These are phyloP conservation scores for Hirtodrosophila trivittata DNA, from an alignment of 2,888 invertebrate genomes.

Conservation along the genomic window DNA sequence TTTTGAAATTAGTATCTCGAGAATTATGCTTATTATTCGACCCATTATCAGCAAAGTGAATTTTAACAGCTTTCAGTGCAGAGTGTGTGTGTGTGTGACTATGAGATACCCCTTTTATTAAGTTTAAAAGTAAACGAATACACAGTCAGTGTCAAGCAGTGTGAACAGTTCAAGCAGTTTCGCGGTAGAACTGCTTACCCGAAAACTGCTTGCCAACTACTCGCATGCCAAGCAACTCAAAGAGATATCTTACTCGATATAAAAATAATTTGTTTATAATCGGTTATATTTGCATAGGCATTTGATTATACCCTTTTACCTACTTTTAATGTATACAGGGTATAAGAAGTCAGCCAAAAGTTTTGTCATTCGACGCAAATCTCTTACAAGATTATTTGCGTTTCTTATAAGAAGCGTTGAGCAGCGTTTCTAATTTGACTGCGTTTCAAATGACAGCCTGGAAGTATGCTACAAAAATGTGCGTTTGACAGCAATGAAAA, in stretches of 20 bases:
- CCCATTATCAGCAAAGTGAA: slow-evolving; percentile 63
- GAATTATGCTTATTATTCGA: slow-evolving; percentile 65
- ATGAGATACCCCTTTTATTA: too few relatives aligned
- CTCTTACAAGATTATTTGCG: slow-evolving; percentile 8
- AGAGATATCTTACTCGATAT: too few relatives aligned
- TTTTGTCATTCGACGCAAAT: slow-evolving; percentile 40
- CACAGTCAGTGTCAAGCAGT: too few relatives aligned
- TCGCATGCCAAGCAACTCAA: too few relatives aligned
- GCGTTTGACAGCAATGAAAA: slow-evolving; percentile 42
- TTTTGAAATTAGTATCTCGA: slow-evolving; percentile 76
- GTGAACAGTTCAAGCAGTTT: slow-evolving; percentile 1
- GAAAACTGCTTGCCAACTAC: too few relatives aligned
- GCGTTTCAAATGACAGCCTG: slow-evolving; percentile 31
- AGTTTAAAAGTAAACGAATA: too few relatives aligned
- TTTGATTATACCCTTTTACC: too few relatives aligned
- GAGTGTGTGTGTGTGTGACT: not conserved
- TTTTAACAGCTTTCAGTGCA: slow-evolving; percentile 56
- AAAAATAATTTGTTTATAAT: too few relatives aligned
- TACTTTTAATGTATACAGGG: too few relatives aligned
- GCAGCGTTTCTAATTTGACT: slow-evolving; percentile 19
- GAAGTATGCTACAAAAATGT: slow-evolving; percentile 54
- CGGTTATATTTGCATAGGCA: too few relatives aligned
- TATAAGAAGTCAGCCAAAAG: slow-evolving; percentile 6
- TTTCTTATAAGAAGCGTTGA: slow-evolving; percentile 1
- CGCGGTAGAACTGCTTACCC: slow-evolving; percentile 7